Conservation (phyloP, 1,140 invertebrate genomes). For the Brevipalpus yothersi region DNA sequence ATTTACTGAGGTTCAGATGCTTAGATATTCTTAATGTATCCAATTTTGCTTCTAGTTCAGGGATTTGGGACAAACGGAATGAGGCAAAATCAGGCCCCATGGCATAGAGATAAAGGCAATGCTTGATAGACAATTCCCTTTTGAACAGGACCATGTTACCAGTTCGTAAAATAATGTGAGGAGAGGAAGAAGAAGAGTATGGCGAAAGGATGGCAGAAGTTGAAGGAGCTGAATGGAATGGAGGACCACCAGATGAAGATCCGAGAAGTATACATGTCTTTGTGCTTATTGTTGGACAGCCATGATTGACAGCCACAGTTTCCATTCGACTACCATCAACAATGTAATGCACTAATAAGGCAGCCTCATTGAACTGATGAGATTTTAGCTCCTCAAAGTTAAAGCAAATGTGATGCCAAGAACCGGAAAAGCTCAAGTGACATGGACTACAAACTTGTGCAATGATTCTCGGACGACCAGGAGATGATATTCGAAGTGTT, state of each 20-base stretch:
- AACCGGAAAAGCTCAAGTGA: neutral
- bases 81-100: slow-evolving; percentile 3
- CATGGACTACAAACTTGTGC: neutral
- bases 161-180: neutral
- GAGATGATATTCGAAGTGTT: neutral
- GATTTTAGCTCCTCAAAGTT: slow-evolving; percentile 2
- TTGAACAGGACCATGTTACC: slow-evolving; percentile 3
- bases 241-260: neutral
- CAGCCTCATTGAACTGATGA: neutral
- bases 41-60: neutral
- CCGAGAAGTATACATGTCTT: neutral
- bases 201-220: neutral
- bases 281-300: neutral
- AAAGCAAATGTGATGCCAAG: slow-evolving; percentile 5
- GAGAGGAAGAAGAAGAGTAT: neutral
- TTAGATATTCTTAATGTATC: neutral
- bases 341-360: neutral
- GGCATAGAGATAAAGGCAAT: neutral
- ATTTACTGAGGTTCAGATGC: neutral
- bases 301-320: neutral
- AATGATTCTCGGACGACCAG: neutral
- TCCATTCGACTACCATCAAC: neutral
- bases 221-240: neutral
- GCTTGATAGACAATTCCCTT: neutral
- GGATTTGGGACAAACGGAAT: neutral